These are phyloP conservation scores for Ornithoptera alexandrae DNA, from an alignment of 2,888 invertebrate species.

Conservation along the genomic window DNA sequence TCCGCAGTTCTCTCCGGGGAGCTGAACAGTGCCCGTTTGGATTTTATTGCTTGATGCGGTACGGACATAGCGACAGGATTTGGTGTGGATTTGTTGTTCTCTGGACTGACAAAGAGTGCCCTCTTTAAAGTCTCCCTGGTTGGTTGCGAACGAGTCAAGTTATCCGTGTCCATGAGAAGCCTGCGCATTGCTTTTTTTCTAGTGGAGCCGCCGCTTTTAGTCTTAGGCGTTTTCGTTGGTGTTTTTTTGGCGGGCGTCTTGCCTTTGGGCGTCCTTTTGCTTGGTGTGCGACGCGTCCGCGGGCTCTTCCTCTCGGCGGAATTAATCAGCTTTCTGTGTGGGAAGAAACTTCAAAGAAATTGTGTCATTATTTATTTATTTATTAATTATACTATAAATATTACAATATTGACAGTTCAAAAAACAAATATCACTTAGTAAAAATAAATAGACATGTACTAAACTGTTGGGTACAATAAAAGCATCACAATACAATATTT, in stretches of 20 bases:
- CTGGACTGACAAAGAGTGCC: conserved; percentile 87
- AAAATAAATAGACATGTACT: too few relatives aligned
- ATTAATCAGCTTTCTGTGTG: conserved; percentile 72
- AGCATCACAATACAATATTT: too few relatives aligned
- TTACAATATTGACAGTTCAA: background rate
- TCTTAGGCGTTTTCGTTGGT: conserved; percentile 77
- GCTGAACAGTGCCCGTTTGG: conserved; percentile 83
- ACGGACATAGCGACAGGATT: conserved; percentile 60
- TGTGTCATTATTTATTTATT: conserved; percentile 25
- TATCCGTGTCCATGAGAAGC: conserved; percentile 66
- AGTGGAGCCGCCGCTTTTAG: conserved; percentile 81
- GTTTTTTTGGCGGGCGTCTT: conserved; percentile 78
- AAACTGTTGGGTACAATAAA: too few relatives aligned
- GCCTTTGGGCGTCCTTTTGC: conserved; percentile 63
- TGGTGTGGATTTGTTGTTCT: conserved; percentile 59
- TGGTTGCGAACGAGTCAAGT: conserved; percentile 57
- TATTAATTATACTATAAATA: background rate
- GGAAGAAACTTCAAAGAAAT: conserved; percentile 66
- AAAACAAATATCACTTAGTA: too few relatives aligned
- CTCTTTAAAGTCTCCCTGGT: conserved; percentile 83
- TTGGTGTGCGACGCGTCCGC: conserved; percentile 73
- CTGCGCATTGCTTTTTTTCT: conserved; percentile 79
- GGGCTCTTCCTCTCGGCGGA: conserved; percentile 71
- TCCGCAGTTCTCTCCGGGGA: conserved; percentile 77
- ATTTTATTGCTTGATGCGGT: conserved; percentile 75